Evolutionary conservation across 2,888 invertebrate species (phyloP).

Genomic region (Antheraea assamensis): DNA sequence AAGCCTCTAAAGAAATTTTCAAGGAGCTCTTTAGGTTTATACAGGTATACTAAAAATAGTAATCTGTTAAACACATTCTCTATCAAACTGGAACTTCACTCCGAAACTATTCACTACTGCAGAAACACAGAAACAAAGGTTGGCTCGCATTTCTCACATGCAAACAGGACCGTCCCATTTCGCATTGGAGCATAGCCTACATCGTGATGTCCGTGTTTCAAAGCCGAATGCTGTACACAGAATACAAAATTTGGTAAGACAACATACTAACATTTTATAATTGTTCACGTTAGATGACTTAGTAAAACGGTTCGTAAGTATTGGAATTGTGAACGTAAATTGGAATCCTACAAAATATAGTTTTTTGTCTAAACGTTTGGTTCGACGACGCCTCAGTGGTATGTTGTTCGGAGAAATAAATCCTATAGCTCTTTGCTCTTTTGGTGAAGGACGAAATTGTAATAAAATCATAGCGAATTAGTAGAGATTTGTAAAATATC

Average conservation of each 20-base stretch:
- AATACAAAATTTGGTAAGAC: neutral
- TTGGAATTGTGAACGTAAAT: too few species aligned
- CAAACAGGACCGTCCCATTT: conserved; percentile 14
- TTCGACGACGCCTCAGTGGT: too few species aligned
- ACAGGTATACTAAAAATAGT: neutral
- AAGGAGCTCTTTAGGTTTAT: neutral
- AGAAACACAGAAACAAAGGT: conserved; percentile 2
- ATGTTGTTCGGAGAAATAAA: too few species aligned
- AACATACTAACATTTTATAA: neutral
- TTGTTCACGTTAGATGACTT: too few species aligned
- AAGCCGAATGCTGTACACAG: conserved; percentile 5
- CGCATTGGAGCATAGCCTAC: conserved; percentile 12
- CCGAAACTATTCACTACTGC: neutral
- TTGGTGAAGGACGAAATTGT: too few species aligned
- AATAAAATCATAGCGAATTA: too few species aligned
- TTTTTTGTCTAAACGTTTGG: too few species aligned
- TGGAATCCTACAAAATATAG: too few species aligned
- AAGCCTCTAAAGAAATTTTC: neutral
- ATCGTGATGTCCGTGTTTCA: conserved; percentile 1
- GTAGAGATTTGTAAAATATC: too few species aligned
- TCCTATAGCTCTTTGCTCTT: too few species aligned
- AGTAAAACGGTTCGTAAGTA: too few species aligned
- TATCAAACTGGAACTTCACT: neutral
- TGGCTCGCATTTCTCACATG: neutral
- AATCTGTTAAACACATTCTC: neutral